Evolutionary conservation across 2,888 invertebrate genomes (phyloP), one percentile per base, ranked within the genome.

Genomic region (Notocelia uddmanniana): DNA sequence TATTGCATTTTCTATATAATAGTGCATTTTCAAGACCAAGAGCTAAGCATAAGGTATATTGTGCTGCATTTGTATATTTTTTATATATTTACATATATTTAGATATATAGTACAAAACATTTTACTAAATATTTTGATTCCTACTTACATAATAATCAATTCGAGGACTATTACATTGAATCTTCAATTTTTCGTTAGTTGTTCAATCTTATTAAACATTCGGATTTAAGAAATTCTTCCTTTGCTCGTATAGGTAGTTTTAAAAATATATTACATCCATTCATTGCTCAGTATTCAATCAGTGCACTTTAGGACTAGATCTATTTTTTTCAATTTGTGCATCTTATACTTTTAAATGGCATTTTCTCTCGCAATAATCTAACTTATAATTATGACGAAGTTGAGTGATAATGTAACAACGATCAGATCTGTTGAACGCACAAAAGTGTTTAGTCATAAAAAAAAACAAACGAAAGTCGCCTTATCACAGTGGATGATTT

Each of bases 101-200:
- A 75, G 76, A 79, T 68, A 76, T 76, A 78, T 87, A 83, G 83
- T 91, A 91, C 88, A 91, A 91, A 91, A 91, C 86, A 89, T 88
- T 85, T 82, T 79, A 78, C 84, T 86, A 86, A 83, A 88, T 85
- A 86, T 87, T 87, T 89, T 82, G 83, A 83, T 87, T 82, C 75
- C 89, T 89, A 89, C 86, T 86, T 87, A 88, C 74, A 81, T 79
- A 74, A 77, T 75, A 79, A 82, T 85, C 81, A 85, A 83, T 84
- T 86, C 80, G 75, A 80, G 80, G 59, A 71, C 54, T 67, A 67
- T 71, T 67, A 45, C 52, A 59, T 59, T 64, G 41, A 64, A 71
- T 67, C 54, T 21, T 45, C 26, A 19, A 37, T 70, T 21, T 59
- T 66, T 60, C 66, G 2, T 67, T 60, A 54, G 23, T 52, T 68